A percentile compares a stretch with the other conserved stretches of the same genome.
phyloP scores from a whole-genome alignment of 2,888 invertebrate genomes.

The Lepidocyrtoides sp. region DNA sequence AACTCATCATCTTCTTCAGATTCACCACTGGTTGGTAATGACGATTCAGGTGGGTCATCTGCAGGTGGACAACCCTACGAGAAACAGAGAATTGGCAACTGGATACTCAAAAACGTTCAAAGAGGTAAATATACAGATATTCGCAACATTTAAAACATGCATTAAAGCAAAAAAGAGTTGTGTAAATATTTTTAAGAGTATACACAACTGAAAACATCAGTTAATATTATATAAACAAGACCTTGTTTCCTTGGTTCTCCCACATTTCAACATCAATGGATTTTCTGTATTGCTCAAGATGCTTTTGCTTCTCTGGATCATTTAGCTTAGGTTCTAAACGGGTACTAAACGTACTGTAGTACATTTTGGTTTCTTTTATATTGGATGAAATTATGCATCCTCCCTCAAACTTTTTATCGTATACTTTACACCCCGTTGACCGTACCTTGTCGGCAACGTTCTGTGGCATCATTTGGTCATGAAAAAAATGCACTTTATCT shows the following conservation, averaged over 20 bases:
- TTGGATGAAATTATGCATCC: conserved; percentile 49
- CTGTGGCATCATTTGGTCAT: conserved; percentile 55
- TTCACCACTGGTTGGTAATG: conserved; percentile 84
- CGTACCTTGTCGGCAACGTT: conserved; percentile 50
- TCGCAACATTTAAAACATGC: too few relatives aligned
- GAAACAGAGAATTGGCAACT: too few relatives aligned
- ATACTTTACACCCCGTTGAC: neutral
- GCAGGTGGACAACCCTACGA: conserved; percentile 83
- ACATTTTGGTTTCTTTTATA: conserved; percentile 50
- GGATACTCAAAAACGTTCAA: too few relatives aligned
- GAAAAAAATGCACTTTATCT: conserved; percentile 72
- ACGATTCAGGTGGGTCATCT: conserved; percentile 82
- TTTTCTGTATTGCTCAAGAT: conserved; percentile 76
- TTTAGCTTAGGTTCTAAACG: conserved; percentile 76
- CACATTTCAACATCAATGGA: conserved; percentile 23
- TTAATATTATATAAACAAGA: too few relatives aligned
- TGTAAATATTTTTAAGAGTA: too few relatives aligned
- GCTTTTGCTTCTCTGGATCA: conserved; percentile 66
- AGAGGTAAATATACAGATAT: too few relatives aligned
- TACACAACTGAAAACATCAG: too few relatives aligned
- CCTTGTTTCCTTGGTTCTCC: conserved; percentile 64
- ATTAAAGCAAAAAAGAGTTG: too few relatives aligned
- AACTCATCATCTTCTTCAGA: conserved; percentile 83
- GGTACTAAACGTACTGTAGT: conserved; percentile 65
- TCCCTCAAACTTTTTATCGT: neutral